A percentile compares a stretch with the other conserved stretches of the same genome.
Evolutionary conservation across 2,797 vertebrate species (phyloP).

Genomic region (Hephaestus fuliginosus): DNA sequence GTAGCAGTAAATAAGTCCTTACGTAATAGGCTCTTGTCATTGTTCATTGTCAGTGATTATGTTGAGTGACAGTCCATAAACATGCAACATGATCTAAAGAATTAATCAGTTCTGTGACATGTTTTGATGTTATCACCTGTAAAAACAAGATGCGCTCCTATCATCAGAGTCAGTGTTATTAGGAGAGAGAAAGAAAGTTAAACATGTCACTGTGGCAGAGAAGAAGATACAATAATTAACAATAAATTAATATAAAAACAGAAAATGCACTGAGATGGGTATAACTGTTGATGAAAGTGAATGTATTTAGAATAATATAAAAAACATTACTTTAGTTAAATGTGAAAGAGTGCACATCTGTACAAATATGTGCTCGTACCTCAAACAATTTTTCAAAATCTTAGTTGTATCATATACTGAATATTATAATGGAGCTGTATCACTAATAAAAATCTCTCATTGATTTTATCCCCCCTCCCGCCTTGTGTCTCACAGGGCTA

Average conservation of each 20-base stretch:
- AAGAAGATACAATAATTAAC: background rate
- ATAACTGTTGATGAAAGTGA: background rate
- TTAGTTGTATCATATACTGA: background rate
- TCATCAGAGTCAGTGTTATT: background rate
- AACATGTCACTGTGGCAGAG: background rate
- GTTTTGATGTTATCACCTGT: background rate
- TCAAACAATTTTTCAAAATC: background rate
- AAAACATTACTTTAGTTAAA: background rate
- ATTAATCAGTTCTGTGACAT: slow-evolving; percentile 2
- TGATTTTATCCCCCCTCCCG: background rate
- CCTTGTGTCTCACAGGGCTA: slow-evolving; percentile 78
- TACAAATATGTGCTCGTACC: background rate
- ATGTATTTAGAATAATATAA: background rate
- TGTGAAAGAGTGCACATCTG: background rate
- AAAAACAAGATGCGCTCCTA: slow-evolving; percentile 1
- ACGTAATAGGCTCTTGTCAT: background rate
- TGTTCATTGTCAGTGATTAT: background rate
- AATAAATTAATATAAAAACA: background rate
- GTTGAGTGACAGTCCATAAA: slow-evolving; percentile 13
- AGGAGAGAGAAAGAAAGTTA: slow-evolving; percentile 1
- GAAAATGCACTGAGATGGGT: background rate
- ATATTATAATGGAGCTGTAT: background rate
- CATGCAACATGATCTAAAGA: slow-evolving; percentile 11
- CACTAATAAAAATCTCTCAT: background rate
- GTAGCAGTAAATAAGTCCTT: slow-evolving; percentile 11